Evolutionary conservation across 2,113 vertebrate genomes (phyloP), one percentile per base, ranked within the genome.

Genomic region (Bucco capensis): DNA sequence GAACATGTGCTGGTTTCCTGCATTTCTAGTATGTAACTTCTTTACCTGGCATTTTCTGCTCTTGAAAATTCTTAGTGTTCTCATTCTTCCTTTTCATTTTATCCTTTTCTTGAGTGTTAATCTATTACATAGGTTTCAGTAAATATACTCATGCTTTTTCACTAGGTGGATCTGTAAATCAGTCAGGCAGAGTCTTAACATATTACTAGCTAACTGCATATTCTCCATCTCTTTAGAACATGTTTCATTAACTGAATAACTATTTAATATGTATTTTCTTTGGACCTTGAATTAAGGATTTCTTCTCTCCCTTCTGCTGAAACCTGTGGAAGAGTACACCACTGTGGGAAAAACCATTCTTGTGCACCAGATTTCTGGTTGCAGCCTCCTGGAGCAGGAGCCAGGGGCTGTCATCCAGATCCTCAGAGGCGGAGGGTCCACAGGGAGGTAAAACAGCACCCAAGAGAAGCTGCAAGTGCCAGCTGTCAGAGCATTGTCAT

Each of bases 31-130:
- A 7, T 5, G 25, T 31, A 69, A 46, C 82, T 67, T 57, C 73
- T 84, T 93, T 62, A 75, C 33, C 33, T 69, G 33, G 50, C 27
- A 18, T 78, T 77, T 74, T 88, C 76, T 10, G 5, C 2, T 16
- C 73, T 58, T 87, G 57, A 69, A 83, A 83, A 88, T 82, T 79
- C 76, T 50, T 64, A 46, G 71, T 50, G 25, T 96, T 72, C 71
- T 79, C 47, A 19, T 88, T 58, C 38, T 50, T 82, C 64, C 69
- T 89, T 93, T 86, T 77, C 83, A 83, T 89, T 95, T 94, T 94
- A 75, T n/a, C 61, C 51, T 83, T 91, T 92, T 94, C 83, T 67
- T 65, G 49, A 81, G 86, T 90, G 65, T 66, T 93, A 92, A 89
- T 87, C 57, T 86, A 33, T 50, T 19, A 24, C 51, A 44, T 83